A percentile compares a stretch with the other conserved stretches of the same genome.
Conservation (phyloP, 2,888 invertebrate species). For the Coelinius sp. region DNA sequence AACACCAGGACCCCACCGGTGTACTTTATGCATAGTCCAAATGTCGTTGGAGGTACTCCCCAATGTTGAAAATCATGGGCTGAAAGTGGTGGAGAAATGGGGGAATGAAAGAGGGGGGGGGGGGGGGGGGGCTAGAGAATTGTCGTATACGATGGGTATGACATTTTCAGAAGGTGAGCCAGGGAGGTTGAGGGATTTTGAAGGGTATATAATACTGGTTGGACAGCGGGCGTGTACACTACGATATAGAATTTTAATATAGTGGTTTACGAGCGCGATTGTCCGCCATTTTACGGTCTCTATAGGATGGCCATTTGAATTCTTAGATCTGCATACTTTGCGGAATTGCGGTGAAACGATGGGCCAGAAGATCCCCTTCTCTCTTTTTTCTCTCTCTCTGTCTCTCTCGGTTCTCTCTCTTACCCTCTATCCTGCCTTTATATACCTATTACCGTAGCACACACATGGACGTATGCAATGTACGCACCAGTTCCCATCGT, state of each 20-base stretch:
- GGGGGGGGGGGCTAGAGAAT: not conserved
- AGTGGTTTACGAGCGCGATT: conserved; percentile 70
- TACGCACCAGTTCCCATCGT: conserved; percentile 34
- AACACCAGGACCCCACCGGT: not conserved
- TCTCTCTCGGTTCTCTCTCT: not conserved
- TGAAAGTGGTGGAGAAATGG: conserved; percentile 10
- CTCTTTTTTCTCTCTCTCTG: conserved; percentile 8
- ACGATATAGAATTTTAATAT: conserved; percentile 71
- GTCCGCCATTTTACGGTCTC: conserved; percentile 69
- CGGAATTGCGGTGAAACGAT: conserved; percentile 61
- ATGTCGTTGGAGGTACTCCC: conserved; percentile 35
- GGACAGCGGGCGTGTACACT: conserved; percentile 48
- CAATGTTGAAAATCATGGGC: conserved; percentile 21
- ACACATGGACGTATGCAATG: conserved; percentile 16
- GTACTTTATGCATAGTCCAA: conserved; percentile 35
- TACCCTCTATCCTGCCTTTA: conserved; percentile 26
- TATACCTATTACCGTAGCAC: conserved; percentile 46
- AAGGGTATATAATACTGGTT: conserved; percentile 40
- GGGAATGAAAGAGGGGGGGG: not conserved
- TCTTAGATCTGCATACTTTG: conserved; percentile 71
- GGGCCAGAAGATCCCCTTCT: not conserved
- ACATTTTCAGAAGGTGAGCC: conserved; percentile 23
- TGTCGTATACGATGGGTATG: conserved; percentile 20
- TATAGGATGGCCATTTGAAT: conserved; percentile 69
- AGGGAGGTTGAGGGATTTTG: conserved; percentile 34